These are phyloP conservation scores for Pipistrellus kuhlii DNA, from an alignment of 2,797 vertebrate genomes.

Conservation along the genomic window DNA sequence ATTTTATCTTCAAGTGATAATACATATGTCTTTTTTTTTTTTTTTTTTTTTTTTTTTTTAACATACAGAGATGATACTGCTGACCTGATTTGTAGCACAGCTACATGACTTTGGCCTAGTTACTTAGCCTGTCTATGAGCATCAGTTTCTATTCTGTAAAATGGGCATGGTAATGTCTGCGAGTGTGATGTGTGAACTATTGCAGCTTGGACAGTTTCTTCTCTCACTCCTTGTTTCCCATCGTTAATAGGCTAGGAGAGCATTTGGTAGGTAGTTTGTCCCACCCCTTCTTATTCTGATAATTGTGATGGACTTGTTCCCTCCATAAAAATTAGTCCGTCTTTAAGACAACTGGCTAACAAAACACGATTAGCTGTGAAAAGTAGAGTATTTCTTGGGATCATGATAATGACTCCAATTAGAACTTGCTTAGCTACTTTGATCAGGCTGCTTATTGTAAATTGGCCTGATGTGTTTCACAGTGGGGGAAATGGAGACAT, in stretches of 20 bases:
- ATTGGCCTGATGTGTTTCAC: slow-evolving; percentile 46
- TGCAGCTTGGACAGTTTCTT: not conserved
- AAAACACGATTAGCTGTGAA: slow-evolving; percentile 12
- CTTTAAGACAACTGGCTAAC: slow-evolving; percentile 38
- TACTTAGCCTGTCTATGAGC: not conserved
- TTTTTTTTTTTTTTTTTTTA: slow-evolving; percentile 7
- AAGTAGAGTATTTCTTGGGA: slow-evolving; percentile 10
- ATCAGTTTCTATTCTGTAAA: slow-evolving; percentile 35
- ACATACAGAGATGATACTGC: not conserved
- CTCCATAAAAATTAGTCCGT: slow-evolving; percentile 8
- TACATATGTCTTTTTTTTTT: slow-evolving; percentile 11
- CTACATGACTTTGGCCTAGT: not conserved
- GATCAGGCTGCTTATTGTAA: not conserved
- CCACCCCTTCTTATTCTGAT: slow-evolving; percentile 32
- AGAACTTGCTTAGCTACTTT: slow-evolving; percentile 6
- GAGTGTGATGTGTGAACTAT: not conserved
- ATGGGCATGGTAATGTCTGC: not conserved
- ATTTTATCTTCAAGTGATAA: slow-evolving; percentile 35
- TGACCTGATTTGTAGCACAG: not conserved
- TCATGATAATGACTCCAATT: not conserved
- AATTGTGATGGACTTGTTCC: slow-evolving; percentile 27
- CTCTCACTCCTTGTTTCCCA: not conserved
- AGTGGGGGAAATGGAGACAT: not conserved
- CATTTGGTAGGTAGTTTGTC: not conserved
- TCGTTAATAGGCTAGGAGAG: not conserved